Evolutionary conservation across 2,888 invertebrate genomes (phyloP).

Genomic region (Callimorpha dominula): DNA sequence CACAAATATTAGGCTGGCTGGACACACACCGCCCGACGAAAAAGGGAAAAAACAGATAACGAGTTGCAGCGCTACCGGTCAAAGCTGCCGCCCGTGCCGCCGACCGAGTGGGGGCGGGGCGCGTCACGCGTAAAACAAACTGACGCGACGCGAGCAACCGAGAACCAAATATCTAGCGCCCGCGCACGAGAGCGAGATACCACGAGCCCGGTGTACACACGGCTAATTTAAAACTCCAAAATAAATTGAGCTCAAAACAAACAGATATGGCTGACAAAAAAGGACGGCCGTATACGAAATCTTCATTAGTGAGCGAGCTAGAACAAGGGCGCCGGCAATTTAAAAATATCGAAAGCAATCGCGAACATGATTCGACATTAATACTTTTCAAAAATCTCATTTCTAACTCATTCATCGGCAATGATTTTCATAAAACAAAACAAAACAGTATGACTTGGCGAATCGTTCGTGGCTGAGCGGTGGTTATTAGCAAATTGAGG

Average conservation of each 20-base stretch:
- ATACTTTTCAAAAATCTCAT: constrained; percentile 65
- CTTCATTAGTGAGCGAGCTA: constrained; percentile 78
- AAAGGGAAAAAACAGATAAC: constrained; percentile 85
- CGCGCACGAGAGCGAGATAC: constrained; percentile 57
- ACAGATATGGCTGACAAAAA: constrained; percentile 85
- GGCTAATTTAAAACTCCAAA: constrained; percentile 83
- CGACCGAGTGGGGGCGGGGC: constrained; percentile 78
- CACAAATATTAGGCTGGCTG: constrained; percentile 82
- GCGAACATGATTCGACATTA: constrained; percentile 80
- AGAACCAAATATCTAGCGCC: constrained; percentile 57
- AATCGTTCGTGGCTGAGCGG: constrained; percentile 68
- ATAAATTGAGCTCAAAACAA: constrained; percentile 85
- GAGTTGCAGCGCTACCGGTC: constrained; percentile 82
- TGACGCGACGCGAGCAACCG: constrained; percentile 71
- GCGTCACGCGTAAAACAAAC: constrained; percentile 86
- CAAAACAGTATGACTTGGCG: constrained; percentile 77
- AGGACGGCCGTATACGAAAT: constrained; percentile 80
- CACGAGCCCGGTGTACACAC: constrained; percentile 73
- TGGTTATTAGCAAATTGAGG: constrained; percentile 78
- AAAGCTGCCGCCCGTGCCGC: constrained; percentile 76
- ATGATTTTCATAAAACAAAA: constrained; percentile 76
- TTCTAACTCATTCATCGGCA: constrained; percentile 74
- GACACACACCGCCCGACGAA: constrained; percentile 77
- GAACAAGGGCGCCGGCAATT: constrained; percentile 74
- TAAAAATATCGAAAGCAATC: constrained; percentile 70